These are phyloP conservation scores for Sanderia malayensis DNA, from an alignment of 30 jellyfish, hydroid and myxozoan genomes.

Conservation along the genomic window DNA sequence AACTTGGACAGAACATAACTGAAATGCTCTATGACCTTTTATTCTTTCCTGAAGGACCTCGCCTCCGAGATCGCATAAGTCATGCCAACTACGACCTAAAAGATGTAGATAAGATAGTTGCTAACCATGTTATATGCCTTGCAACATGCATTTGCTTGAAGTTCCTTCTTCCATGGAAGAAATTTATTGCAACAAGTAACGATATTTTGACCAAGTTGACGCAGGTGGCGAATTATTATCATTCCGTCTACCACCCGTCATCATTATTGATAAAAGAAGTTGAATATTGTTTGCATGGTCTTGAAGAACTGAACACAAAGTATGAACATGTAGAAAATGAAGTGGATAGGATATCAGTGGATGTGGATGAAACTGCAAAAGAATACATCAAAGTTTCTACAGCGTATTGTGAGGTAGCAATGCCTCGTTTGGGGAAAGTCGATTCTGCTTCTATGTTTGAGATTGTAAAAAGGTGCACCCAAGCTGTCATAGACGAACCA, in stretches of 20 bases:
- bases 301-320: not conserved
- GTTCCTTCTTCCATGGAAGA: slow-evolving; percentile 56
- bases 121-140: slow-evolving; percentile 47
- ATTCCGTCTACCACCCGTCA: slow-evolving; percentile 46
- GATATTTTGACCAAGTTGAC: not conserved
- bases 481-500: not conserved
- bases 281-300: slow-evolving; percentile 1
- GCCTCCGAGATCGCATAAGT: slow-evolving; percentile 68
- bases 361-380: not conserved
- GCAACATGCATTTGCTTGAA: slow-evolving; percentile 44
- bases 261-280: slow-evolving; percentile 25
- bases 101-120: slow-evolving; percentile 24
- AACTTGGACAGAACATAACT: slow-evolving; percentile 26
- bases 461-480: not conserved
- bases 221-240: not conserved
- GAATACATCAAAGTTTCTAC: not conserved
- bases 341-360: not conserved
- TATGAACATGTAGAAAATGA: not conserved
- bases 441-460: not conserved
- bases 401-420: not conserved
- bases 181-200: not conserved
- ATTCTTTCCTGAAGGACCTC: slow-evolving; percentile 59
- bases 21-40: slow-evolving; percentile 51
- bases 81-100: slow-evolving; percentile 62
- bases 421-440: not conserved